Evolutionary conservation across 2,113 vertebrate species (phyloP).

Genomic region (Phaethon lepturus): DNA sequence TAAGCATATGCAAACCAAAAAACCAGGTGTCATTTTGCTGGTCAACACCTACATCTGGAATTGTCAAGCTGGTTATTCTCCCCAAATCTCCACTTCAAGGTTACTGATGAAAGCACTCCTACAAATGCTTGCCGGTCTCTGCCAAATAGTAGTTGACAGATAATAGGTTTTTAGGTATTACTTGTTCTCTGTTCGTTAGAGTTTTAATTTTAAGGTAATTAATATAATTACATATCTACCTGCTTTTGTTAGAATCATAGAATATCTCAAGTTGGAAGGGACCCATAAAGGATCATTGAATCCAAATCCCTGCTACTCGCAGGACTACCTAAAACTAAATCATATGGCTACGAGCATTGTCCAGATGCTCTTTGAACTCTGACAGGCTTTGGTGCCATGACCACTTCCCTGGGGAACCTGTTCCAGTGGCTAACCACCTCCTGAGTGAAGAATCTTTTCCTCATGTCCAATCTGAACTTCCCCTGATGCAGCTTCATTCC

Average conservation of each 20-base stretch:
- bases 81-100: background rate
- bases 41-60: background rate
- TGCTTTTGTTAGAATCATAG: background rate
- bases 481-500: background rate
- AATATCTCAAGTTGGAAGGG: background rate
- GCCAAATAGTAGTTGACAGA: background rate
- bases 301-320: accelerated
- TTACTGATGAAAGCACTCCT: background rate
- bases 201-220: background rate
- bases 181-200: background rate
- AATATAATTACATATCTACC: background rate
- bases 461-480: background rate
- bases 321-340: background rate
- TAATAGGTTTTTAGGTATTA: background rate
- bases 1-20: background rate
- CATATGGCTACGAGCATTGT: background rate
- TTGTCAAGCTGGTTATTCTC: background rate
- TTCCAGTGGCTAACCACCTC: background rate
- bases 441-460: background rate
- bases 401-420: background rate
- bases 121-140: background rate
- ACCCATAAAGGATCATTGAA: background rate
- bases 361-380: background rate
- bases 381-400: background rate
- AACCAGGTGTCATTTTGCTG: background rate